phyloP scores from a whole-genome alignment of 64 coral and sea anemone species.

The Montipora capricornis region DNA sequence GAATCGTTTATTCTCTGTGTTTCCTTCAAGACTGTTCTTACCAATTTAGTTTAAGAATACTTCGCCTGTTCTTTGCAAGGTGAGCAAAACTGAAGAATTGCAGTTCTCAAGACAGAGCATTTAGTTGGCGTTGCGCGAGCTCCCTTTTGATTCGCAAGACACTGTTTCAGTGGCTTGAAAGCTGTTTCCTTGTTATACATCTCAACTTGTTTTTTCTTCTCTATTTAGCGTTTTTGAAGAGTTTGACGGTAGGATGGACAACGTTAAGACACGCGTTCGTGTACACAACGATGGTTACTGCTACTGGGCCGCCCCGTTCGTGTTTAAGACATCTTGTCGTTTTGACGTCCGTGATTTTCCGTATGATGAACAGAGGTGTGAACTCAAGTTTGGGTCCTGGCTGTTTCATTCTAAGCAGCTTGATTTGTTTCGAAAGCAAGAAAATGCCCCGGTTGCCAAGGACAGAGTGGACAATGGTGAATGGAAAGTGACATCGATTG shows the following conservation, averaged over 20 bases:
- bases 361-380: constrained; percentile 79
- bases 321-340: constrained; percentile 85
- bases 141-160: too few species aligned
- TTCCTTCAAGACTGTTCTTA: too few species aligned
- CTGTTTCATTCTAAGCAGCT: constrained; percentile 45
- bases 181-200: too few species aligned
- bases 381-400: constrained; percentile 93
- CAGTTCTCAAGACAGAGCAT: too few species aligned
- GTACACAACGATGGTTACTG: constrained; percentile 23
- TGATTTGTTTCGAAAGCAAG: constrained; percentile 51
- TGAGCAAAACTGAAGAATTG: too few species aligned
- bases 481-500: constrained; percentile 76
- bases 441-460: constrained; percentile 47
- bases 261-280: constrained; percentile 73
- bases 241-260: constrained; percentile 91
- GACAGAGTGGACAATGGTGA: constrained; percentile 82
- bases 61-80: too few species aligned
- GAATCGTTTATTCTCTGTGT: too few species aligned
- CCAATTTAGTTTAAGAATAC: too few species aligned
- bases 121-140: too few species aligned
- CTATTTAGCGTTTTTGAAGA: constrained; percentile 91
- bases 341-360: constrained; percentile 87
- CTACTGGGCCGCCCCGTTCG: constrained; percentile 77
- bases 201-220: not conserved
- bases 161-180: too few species aligned